Base-by-base conservation (phyloP, 2,797 vertebrate genomes). In the Girardinus metallicus region DNA sequence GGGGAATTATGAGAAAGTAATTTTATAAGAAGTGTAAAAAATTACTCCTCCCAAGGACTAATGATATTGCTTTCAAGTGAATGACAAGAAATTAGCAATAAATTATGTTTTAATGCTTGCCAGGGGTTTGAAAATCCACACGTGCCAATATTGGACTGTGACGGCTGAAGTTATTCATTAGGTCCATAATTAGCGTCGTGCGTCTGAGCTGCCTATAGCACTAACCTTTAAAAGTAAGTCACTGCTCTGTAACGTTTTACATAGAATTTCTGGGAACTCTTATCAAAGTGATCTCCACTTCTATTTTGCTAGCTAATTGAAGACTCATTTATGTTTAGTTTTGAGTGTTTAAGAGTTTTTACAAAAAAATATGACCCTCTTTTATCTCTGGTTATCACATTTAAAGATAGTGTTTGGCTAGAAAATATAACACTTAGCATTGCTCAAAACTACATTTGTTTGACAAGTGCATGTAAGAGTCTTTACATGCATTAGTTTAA, bases 81-180 rank as follows among this genome's bases (percentile, higher is more conserved):
- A 83, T 84, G 80, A 83, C 47, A 80, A 76, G 49, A 72, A 87
- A 81, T 85, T 76, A 83, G 80, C 75, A 73, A 74, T 62, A 80
- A 80, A 87, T 83, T 51, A 77, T 80, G 57, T 78, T 75, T 74
- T 64, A 84, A 83, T 81, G 70, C 21, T 74, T 66, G 64, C 85
- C 86, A 82, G 78, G 16, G 31, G 77, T 75, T 75, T n/a, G 3
- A 74, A 41, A 70, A 73, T 79, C 79, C 83, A 80, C 41, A 70
- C 72, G 76, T 74, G 41, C 43, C 77, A 86, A 79, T 82, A 80
- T 70, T 83, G 51, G 74, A 80, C 31, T 8, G 73, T 77, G 43
- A 78, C 47, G 23, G 53, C 49, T 36, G 11, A 70, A 80, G 78
- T 85, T 84, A 85, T 83, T 87, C 74, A 83, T 86, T 84, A 79